These are phyloP conservation scores for Portevinia maculata DNA, from an alignment of 2,888 invertebrate genomes.

Conservation along the genomic window DNA sequence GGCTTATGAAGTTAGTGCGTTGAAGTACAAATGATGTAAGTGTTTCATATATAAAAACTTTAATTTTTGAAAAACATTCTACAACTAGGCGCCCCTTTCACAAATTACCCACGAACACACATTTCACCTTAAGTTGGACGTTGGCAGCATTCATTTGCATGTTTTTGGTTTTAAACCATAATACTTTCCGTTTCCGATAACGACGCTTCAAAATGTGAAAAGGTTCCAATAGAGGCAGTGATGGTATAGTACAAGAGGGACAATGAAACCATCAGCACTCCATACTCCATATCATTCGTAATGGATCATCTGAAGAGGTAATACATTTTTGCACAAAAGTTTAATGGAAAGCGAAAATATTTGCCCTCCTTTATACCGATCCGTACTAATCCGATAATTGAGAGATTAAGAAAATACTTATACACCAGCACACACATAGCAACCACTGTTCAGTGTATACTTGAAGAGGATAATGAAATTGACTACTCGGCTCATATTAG, in stretches of 20 bases:
- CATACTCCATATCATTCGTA: constrained; percentile 4
- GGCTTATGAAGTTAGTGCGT: too few relatives aligned
- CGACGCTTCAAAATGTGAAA: constrained; percentile 34
- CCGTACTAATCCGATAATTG: constrained; percentile 72
- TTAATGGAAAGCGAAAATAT: constrained; percentile 69
- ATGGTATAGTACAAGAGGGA: neutral
- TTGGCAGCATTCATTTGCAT: neutral
- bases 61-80: too few relatives aligned
- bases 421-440: constrained; percentile 9
- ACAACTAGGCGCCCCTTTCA: constrained; percentile 24
- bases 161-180: too few relatives aligned
- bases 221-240: constrained; percentile 10
- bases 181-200: too few relatives aligned
- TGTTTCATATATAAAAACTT: too few relatives aligned
- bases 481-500: constrained; percentile 70
- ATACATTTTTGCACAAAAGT: constrained; percentile 59
- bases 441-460: constrained; percentile 28
- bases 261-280: constrained; percentile 25
- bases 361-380: constrained; percentile 69
- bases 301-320: constrained; percentile 57
- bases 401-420: constrained; percentile 71
- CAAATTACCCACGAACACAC: neutral
- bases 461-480: constrained; percentile 68
- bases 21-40: too few relatives aligned
- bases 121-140: neutral